A percentile compares a stretch with the other conserved stretches of the same genome.
Evolutionary conservation across 2,113 vertebrate species (phyloP).

Genomic region (Nanger granti): DNA sequence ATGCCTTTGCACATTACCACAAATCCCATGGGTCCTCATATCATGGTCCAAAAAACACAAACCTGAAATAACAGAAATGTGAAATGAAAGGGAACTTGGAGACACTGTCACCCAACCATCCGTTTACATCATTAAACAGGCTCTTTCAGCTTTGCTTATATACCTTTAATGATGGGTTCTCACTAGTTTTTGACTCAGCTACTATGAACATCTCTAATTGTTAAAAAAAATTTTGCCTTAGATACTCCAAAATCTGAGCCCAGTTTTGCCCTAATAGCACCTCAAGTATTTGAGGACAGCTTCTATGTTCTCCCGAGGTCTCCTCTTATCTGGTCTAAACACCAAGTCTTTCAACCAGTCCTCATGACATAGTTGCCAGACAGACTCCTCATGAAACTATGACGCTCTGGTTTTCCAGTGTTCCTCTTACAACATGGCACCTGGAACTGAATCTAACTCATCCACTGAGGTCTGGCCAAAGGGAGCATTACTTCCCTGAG

Average conservation of each 20-base stretch:
- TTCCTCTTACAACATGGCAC: background rate
- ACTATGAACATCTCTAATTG: background rate
- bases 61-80: slow-evolving; percentile 12
- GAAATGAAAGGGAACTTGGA: background rate
- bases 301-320: background rate
- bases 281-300: background rate
- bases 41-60: slow-evolving; percentile 7
- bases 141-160: background rate
- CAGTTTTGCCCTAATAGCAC: background rate
- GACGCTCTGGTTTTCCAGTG: background rate
- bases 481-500: background rate
- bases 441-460: background rate
- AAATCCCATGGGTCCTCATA: background rate
- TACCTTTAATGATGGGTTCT: background rate
- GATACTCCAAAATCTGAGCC: background rate
- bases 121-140: background rate
- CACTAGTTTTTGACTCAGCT: background rate
- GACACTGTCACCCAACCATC: background rate
- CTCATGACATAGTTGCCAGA: background rate
- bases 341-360: background rate
- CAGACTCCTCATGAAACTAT: background rate
- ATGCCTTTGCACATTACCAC: background rate
- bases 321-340: background rate
- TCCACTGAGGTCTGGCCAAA: background rate
- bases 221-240: background rate